Evolutionary conservation across 1,140 invertebrate genomes (phyloP), one percentile per base, ranked within the genome.

Genomic region (Andricus grossulariae): DNA sequence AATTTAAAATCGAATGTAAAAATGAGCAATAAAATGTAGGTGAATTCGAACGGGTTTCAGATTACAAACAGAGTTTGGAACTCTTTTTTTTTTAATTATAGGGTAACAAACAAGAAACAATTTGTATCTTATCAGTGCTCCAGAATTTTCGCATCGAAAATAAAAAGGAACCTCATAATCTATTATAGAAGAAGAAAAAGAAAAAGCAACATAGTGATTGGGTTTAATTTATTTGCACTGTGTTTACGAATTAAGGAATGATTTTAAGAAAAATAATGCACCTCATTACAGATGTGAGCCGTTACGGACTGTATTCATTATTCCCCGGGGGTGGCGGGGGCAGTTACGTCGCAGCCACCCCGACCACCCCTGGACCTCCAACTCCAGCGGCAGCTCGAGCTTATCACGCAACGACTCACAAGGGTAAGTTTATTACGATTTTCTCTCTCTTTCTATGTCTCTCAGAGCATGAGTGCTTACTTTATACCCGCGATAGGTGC

Each of bases 301-400:
- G 92, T 84, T 93, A 92, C 84, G 93, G 92, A 72, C 90, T 93
- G 76, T 93, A 93, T 81, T 93, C 93, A 77, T 90, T 93, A 83
- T 93, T 93, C 88, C 92, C 93, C 70, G 92, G 92, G 80, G 88
- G 89, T 87, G 88, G 86, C 78, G 90, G 87, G 80, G 88, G 90
- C 72, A 87, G 89, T 81, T 88, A 90, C 57, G 88, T 90, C 77
- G 91, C 91, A 50, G 90, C 92, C 74, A 91, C 83, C 87, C 91
- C 88, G 85, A 88, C 84, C 88, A 92, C 84, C 89, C 89, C 92
- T 73, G 86, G 86, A 75, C 83, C 89, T 89, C 87, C 90, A 81
- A 88, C 90, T 86, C 85, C 92, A 80, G 90, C 90, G 80, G 80
- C 82, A 66, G 76, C 80, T 71, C 89, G 91, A 82, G 88, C 92